Evolutionary conservation across 1,140 invertebrate species (phyloP).

Genomic region (silkworm (Bombyx mori)): DNA sequence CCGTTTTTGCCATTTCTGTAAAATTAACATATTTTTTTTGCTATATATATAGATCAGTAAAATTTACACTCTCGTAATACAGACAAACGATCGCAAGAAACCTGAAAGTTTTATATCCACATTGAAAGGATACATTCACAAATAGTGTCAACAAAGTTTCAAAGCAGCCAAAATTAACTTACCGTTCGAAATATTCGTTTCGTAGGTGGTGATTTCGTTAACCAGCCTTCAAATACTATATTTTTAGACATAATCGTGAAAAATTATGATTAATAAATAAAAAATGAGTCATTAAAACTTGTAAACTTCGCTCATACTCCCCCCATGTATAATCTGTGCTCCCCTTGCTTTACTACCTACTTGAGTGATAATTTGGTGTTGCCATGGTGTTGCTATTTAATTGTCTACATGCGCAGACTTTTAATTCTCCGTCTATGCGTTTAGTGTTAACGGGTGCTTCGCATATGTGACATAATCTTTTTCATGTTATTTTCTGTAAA

Average conservation of each 20-base stretch:
- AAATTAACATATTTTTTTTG: background rate
- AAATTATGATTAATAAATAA: constrained; percentile 25
- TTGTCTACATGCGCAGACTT: no score
- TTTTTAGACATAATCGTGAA: constrained; percentile 52
- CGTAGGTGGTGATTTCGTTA: constrained; percentile 92
- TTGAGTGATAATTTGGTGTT: no score
- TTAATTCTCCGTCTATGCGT: no score
- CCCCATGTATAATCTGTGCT: background rate
- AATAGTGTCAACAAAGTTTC: constrained; percentile 45
- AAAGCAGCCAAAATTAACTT: constrained; percentile 66
- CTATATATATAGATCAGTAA: background rate
- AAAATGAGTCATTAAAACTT: constrained; percentile 41
- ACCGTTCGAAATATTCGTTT: constrained; percentile 91
- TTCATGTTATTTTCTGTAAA: no score
- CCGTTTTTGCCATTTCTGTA: constrained; percentile 91
- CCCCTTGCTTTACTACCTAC: no score
- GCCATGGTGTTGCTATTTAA: no score
- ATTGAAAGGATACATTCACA: constrained; percentile 14
- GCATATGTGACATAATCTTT: no score
- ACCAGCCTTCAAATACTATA: constrained; percentile 84
- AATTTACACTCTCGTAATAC: constrained; percentile 1
- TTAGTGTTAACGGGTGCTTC: no score
- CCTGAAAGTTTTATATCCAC: constrained; percentile 1
- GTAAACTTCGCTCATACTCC: constrained; percentile 18
- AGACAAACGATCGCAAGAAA: background rate